phyloP scores from a whole-genome alignment of 2,113 vertebrate genomes.

The Sturnus vulgaris region DNA sequence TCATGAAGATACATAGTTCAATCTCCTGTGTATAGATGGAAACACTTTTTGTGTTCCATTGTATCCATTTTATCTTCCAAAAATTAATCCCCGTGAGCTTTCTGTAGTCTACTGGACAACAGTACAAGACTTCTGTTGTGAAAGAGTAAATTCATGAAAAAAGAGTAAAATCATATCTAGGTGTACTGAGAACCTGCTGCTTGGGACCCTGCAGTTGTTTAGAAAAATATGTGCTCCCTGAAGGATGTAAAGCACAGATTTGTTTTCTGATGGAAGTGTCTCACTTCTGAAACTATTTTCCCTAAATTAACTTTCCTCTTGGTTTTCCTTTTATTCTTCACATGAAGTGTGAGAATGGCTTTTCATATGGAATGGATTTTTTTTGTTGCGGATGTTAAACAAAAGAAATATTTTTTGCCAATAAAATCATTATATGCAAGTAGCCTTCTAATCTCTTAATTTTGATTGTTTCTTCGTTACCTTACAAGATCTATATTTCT shows the following conservation, averaged over 20 bases:
- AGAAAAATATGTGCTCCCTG: constrained; percentile 38
- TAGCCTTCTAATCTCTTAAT: constrained; percentile 75
- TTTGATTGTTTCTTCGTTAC: constrained; percentile 78
- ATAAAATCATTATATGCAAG: constrained; percentile 56
- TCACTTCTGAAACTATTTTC: constrained; percentile 49
- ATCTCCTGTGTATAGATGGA: background rate
- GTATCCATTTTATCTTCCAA: background rate
- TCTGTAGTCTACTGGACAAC: constrained; percentile 11
- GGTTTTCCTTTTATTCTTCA: constrained; percentile 35
- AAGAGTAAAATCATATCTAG: constrained; percentile 1
- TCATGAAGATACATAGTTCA: background rate
- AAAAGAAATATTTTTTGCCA: constrained; percentile 50
- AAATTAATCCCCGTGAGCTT: constrained; percentile 15
- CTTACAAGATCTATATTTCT: constrained; percentile 76
- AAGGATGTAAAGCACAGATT: constrained; percentile 26
- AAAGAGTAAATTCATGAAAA: constrained; percentile 15
- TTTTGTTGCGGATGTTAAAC: constrained; percentile 47
- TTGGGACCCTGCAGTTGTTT: constrained; percentile 37
- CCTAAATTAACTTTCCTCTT: constrained; percentile 39
- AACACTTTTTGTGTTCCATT: background rate
- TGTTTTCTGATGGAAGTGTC: constrained; percentile 56
- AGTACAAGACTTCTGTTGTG: constrained; percentile 32
- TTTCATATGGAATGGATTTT: constrained; percentile 25
- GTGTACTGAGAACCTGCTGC: constrained; percentile 26
- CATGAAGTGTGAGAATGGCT: constrained; percentile 17